Evolutionary conservation across 2,888 invertebrate species (phyloP).

Genomic region (Coenonympha arcania): DNA sequence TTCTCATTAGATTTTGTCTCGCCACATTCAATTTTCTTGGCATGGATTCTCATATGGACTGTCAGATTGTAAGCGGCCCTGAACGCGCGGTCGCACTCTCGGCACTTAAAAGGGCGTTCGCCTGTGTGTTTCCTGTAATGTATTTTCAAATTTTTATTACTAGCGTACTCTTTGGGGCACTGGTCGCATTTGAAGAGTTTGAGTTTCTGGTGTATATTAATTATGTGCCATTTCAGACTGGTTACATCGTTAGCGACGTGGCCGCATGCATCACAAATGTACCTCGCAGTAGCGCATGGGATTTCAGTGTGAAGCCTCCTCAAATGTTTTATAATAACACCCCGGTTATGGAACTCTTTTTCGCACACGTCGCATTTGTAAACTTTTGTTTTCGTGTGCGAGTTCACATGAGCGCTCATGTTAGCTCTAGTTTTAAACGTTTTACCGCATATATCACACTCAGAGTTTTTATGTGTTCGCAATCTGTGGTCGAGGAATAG

Average conservation of each 20-base stretch:
- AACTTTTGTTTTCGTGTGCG: constrained; percentile 18
- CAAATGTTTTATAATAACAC: constrained; percentile 25
- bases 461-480: not conserved
- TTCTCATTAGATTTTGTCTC: too few species aligned
- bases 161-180: constrained; percentile 30
- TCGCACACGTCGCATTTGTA: constrained; percentile 31
- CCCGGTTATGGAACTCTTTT: constrained; percentile 25
- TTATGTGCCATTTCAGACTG: constrained; percentile 28
- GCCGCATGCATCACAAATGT: constrained; percentile 32
- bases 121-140: constrained; percentile 31
- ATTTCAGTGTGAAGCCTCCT: constrained; percentile 26
- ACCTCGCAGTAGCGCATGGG: too few species aligned
- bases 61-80: not conserved
- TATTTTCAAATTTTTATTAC: constrained; percentile 29
- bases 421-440: too few species aligned
- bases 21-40: too few species aligned
- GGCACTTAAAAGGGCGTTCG: constrained; percentile 28
- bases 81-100: constrained; percentile 19
- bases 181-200: constrained; percentile 26
- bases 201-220: constrained; percentile 30
- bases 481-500: too few species aligned
- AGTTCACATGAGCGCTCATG: constrained; percentile 24
- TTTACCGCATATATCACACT: constrained; percentile 25
- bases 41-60: constrained; percentile 8
- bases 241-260: constrained; percentile 29